These are phyloP conservation scores for Poeciliopsis prolifica DNA, from an alignment of 2,113 vertebrate genomes.

Conservation along the genomic window DNA sequence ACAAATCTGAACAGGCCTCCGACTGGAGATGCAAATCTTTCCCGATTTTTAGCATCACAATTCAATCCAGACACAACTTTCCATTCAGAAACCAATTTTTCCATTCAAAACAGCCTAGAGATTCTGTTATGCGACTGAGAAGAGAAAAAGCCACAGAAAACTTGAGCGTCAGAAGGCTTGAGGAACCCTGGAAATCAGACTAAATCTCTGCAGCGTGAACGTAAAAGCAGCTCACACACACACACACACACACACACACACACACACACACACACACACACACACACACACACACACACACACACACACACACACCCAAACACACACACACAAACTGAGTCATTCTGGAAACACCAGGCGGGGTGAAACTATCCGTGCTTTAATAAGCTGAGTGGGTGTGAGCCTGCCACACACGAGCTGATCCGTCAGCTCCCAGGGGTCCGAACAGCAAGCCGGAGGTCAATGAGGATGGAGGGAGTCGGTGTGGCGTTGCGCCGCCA, in stretches of 20 bases:
- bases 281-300: slow-evolving; percentile 2
- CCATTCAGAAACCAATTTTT: too few species aligned
- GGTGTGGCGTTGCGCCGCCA: background rate
- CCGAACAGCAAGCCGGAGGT: background rate
- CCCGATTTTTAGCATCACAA: too few species aligned
- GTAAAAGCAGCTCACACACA: slow-evolving; percentile 24
- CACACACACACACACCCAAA: background rate
- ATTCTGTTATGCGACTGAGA: too few species aligned
- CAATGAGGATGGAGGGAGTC: slow-evolving; percentile 12
- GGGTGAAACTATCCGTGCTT: slow-evolving; percentile 14
- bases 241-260: too few species aligned
- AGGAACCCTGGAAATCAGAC: background rate
- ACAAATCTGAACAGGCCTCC: too few species aligned
- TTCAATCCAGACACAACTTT: too few species aligned
- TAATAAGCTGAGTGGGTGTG: slow-evolving; percentile 28
- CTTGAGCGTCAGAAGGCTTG: too few species aligned
- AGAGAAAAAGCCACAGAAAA: background rate
- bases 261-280: background rate
- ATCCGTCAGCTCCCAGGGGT: slow-evolving; percentile 4
- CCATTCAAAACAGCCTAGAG: too few species aligned
- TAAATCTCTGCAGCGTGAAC: background rate
- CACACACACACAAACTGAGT: slow-evolving; percentile 16
- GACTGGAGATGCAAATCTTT: too few species aligned
- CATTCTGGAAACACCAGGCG: slow-evolving; percentile 33
- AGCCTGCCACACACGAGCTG: slow-evolving; percentile 16